A percentile compares a stretch with the other conserved stretches of the same genome.
phyloP scores from a whole-genome alignment of 2,888 invertebrate genomes.

The Agrotis clavis region DNA sequence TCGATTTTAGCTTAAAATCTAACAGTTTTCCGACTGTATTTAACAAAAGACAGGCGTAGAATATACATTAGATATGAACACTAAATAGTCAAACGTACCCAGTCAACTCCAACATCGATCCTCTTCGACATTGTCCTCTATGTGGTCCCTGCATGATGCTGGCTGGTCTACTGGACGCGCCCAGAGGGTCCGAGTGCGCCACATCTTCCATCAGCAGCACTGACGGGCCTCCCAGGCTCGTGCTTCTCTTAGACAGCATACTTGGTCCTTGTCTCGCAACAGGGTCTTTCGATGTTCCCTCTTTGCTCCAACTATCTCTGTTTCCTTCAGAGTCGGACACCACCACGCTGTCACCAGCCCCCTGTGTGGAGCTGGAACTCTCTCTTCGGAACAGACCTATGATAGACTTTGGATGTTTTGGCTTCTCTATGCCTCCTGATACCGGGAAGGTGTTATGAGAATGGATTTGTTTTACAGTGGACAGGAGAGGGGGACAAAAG shows the following conservation, averaged over 20 bases:
- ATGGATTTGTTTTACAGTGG: conserved; percentile 69
- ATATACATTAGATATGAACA: too few species aligned
- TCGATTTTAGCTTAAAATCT: background rate
- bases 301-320: conserved; percentile 84
- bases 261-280: conserved; percentile 83
- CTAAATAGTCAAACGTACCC: conserved; percentile 90
- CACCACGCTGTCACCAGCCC: conserved; percentile 87
- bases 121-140: conserved; percentile 93
- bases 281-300: conserved; percentile 85
- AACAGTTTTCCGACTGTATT: too few species aligned
- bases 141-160: conserved; percentile 92
- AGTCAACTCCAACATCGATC: conserved; percentile 96
- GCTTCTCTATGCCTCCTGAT: conserved; percentile 96
- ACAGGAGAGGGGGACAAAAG: conserved; percentile 74
- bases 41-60: too few species aligned
- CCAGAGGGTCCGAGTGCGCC: conserved; percentile 91
- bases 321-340: conserved; percentile 91
- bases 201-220: conserved; percentile 92
- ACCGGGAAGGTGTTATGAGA: conserved; percentile 69
- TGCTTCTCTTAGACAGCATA: conserved; percentile 85
- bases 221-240: conserved; percentile 88
- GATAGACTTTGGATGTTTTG: conserved; percentile 96
- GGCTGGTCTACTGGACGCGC: conserved; percentile 92
- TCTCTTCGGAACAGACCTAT: conserved; percentile 97
- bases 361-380: conserved; percentile 94